phyloP scores from a whole-genome alignment of 1,140 invertebrate genomes.

The Drosophila virilis region DNA sequence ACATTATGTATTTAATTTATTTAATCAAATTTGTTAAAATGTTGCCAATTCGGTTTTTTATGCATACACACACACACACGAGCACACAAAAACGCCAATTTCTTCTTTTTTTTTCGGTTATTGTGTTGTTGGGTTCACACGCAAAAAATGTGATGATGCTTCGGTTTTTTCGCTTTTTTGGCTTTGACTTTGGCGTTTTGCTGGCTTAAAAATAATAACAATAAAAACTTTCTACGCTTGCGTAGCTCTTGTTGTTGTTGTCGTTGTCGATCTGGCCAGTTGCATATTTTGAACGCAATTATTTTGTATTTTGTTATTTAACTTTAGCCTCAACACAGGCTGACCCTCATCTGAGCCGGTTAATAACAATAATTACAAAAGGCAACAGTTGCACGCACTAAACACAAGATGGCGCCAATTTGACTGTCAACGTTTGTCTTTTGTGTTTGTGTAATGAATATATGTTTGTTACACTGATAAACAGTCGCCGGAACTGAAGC shows the following conservation, averaged over 20 bases:
- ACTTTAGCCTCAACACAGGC: conserved; percentile 5
- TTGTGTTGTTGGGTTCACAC: conserved; percentile 40
- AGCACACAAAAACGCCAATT: conserved; percentile 40
- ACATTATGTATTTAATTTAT: conserved; percentile 59
- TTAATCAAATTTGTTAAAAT: conserved; percentile 39
- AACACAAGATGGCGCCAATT: conserved; percentile 21
- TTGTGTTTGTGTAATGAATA: conserved; percentile 12
- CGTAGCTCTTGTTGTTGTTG: conserved; percentile 49
- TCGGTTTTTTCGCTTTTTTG: conserved; percentile 38
- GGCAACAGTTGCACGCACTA: conserved; percentile 42
- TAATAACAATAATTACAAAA: conserved; percentile 66
- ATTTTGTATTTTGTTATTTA: conserved; percentile 61
- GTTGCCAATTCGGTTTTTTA: conserved; percentile 48
- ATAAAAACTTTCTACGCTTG: conserved; percentile 79
- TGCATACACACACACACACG: conserved; percentile 30
- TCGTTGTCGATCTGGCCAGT: conserved; percentile 45
- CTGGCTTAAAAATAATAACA: conserved; percentile 60
- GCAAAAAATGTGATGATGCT: conserved; percentile 47
- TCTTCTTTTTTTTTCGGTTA: conserved; percentile 44
- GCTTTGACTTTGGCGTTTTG: conserved; percentile 41
- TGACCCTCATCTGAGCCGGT: conserved; percentile 16
- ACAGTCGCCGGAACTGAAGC: conserved; percentile 7
- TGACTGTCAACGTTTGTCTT: conserved; percentile 21
- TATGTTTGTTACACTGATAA: conserved; percentile 16
- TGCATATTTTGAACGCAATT: conserved; percentile 67